Conservation (phyloP, 2,113 vertebrate species). For the Chaetorhynchus papuensis region DNA sequence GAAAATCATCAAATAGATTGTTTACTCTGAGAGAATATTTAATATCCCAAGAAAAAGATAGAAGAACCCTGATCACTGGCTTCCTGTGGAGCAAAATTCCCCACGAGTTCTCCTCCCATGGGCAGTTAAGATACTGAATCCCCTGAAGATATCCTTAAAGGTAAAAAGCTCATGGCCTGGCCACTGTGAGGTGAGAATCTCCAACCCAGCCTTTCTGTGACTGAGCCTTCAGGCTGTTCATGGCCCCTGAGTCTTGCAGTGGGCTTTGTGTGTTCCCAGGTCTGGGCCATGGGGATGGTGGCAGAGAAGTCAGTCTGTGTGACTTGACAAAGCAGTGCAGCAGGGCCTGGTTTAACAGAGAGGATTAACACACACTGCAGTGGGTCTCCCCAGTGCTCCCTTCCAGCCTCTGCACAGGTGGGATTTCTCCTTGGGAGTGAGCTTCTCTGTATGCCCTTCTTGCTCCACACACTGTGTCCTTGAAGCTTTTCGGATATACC, state of each 20-base stretch:
- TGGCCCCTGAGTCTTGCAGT: neutral
- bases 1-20: neutral
- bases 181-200: neutral
- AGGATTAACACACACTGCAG: neutral
- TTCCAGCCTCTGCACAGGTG: neutral
- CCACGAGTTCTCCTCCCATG: neutral
- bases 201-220: rapidly evolving
- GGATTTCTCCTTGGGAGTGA: neutral
- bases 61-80: neutral
- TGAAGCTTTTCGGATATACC: neutral
- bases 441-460: neutral
- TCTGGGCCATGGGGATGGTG: rapidly evolving
- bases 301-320: neutral
- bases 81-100: neutral
- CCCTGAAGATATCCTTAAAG: neutral
- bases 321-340: neutral
- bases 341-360: neutral
- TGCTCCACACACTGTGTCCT: neutral
- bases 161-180: neutral
- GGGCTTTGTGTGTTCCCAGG: neutral
- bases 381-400: neutral
- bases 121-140: neutral
- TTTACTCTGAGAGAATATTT: neutral
- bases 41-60: neutral
- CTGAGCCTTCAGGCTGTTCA: neutral